phyloP scores from a whole-genome alignment of 2,888 invertebrate species.

The Scelioninae gen. 1 region DNA sequence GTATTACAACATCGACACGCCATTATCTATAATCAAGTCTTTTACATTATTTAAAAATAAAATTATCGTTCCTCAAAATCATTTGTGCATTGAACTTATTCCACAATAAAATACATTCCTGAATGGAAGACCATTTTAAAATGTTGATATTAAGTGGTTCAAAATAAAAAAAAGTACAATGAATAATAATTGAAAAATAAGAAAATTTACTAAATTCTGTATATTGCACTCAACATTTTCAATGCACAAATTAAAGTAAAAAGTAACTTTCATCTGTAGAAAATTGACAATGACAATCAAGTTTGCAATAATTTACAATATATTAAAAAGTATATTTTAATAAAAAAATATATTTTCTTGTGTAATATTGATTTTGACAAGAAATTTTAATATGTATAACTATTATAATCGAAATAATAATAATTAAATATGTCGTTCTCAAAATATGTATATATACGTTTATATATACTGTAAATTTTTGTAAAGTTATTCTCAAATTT shows the following conservation, averaged over 20 bases:
- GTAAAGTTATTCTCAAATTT: conserved; percentile 1
- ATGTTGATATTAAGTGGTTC: no score
- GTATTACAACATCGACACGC: conserved; percentile 70
- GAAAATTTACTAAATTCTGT: no score
- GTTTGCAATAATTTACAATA: conserved; percentile 1
- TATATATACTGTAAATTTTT: neutral
- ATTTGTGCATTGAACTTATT: conserved; percentile 54
- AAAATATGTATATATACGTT: no score
- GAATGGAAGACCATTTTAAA: no score
- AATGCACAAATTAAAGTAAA: no score
- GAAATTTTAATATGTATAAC: no score
- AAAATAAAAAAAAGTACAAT: conserved; percentile 12
- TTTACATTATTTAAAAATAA: conserved; percentile 42
- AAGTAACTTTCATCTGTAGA: no score
- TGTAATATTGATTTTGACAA: no score
- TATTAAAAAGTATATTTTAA: neutral
- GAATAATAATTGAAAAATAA: no score
- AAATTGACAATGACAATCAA: conserved; percentile 2
- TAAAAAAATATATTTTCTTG: neutral
- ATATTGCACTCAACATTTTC: no score
- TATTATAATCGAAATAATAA: neutral
- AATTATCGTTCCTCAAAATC: conserved; percentile 11
- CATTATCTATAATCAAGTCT: conserved; percentile 64
- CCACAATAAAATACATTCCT: neutral
- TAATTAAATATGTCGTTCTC: neutral